A percentile compares a stretch with the other conserved stretches of the same genome.
These are phyloP conservation scores for Drosophila mulleri DNA, from an alignment of 2,888 invertebrate species.

Conservation along the genomic window DNA sequence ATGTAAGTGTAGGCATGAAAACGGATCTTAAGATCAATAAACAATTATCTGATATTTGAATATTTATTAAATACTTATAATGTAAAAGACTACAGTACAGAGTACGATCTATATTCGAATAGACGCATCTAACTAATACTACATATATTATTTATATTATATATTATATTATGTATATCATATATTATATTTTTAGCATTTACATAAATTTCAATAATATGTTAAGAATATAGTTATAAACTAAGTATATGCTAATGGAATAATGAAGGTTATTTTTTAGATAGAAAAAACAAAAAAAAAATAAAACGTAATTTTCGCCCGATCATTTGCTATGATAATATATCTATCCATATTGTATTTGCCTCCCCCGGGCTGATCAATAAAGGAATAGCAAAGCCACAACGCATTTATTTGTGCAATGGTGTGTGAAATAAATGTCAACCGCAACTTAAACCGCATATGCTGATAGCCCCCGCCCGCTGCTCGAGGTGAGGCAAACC, in stretches of 20 bases:
- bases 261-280: neutral
- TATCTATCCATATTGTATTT: constrained; percentile 8
- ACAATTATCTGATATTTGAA: constrained; percentile 17
- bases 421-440: constrained; percentile 79
- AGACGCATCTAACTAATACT: no score
- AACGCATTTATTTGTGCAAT: constrained; percentile 81
- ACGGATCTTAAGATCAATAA: neutral
- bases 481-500: constrained; percentile 35
- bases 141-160: no score
- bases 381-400: constrained; percentile 56
- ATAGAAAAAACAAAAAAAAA: neutral
- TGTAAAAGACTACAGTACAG: neutral
- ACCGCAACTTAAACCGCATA: constrained; percentile 80
- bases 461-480: constrained; percentile 67
- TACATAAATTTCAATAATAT: neutral
- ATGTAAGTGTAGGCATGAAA: neutral
- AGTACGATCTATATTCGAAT: no score
- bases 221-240: neutral
- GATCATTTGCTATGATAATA: constrained; percentile 5
- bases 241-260: neutral
- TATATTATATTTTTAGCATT: no score
- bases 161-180: no score
- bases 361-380: constrained; percentile 32
- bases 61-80: neutral
- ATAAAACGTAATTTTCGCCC: neutral